Base-by-base conservation (phyloP, 2,113 vertebrate genomes). In the Pungitius pungitius region DNA sequence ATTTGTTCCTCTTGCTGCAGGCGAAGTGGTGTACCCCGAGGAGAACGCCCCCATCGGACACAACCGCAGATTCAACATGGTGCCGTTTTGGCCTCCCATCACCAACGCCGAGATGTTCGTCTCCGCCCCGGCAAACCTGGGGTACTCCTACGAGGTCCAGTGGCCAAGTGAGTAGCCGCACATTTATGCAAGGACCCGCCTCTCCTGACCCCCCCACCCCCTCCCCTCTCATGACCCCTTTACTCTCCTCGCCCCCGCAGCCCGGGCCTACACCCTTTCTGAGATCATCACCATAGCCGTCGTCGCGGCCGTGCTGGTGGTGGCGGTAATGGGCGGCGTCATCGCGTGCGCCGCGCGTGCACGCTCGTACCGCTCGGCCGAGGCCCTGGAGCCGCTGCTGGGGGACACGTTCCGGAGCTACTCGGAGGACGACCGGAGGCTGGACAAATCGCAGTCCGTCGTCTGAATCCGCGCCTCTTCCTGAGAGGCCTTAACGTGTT, bases 61-160 rank as follows among this genome's bases (percentile, higher is more conserved):
- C 75, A 99, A 98, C 66, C 82, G 95, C 30, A 93, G 91, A 65
- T 98, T 95, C 83, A 98, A 98, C 82, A 98, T 99, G 97, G 97
- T 99, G 43, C 97, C 97, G 20, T 99, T 98, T 77, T 99, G 97
- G 97, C 97, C 97, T 73, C 97, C 97, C 7, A 81, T 99, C 60
- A 95, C 94, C 81, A 98, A 96, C 39, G 94, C 93, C 17, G 96
- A 98, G 89, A 98, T 99, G 96, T 99, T 98, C 90, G 93, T 96
- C 52, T 63, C 93, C 10, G 97, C 97, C 74, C 91, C 96, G 39
- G 94, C 96, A 71, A 96, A 95, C 73, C 84, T 99, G 60, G 97
- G 97, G 55, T 99, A 99, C 81, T 90, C 93, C 56, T 99, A 99
- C 1, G 96, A 99, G 71, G 94, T 99, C 1, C 91, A 96, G 30